phyloP scores from a whole-genome alignment of 1,140 invertebrate species.

The Camponotus vicinus region DNA sequence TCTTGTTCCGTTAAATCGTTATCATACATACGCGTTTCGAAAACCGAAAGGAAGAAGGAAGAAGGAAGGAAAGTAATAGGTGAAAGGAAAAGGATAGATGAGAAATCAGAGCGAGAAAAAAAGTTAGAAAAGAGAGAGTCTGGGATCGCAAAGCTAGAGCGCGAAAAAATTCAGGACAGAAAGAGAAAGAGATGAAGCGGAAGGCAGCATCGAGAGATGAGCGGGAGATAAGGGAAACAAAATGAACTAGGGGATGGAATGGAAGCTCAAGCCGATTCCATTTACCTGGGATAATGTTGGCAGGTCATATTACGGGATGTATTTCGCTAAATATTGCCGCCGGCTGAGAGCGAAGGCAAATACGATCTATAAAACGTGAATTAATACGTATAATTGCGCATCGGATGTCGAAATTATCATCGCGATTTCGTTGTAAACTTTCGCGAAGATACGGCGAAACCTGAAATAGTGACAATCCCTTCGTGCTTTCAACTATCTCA shows the following conservation, averaged over 20 bases:
- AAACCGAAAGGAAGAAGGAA: neutral
- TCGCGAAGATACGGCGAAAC: neutral
- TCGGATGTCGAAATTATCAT: constrained; percentile 49
- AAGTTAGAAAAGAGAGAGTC: neutral
- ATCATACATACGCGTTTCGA: constrained; percentile 42
- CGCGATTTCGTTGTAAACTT: constrained; percentile 32
- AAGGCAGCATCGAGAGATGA: neutral
- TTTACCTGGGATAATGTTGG: constrained; percentile 65
- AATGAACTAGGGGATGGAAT: neutral
- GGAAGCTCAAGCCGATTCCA: constrained; percentile 64
- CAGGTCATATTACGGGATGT: constrained; percentile 13
- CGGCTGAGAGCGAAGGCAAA: constrained; percentile 56
- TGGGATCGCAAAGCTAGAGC: constrained; percentile 39
- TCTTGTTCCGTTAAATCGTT: constrained; percentile 31
- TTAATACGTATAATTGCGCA: constrained; percentile 67
- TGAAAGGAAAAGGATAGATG: neutral
- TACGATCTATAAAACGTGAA: constrained; percentile 66
- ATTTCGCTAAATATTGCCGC: constrained; percentile 62
- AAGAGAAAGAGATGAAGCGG: constrained; percentile 21
- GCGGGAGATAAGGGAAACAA: neutral
- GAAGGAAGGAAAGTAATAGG: neutral
- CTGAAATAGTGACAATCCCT: neutral
- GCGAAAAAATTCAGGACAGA: constrained; percentile 37
- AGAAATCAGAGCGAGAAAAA: neutral
- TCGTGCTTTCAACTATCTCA: neutral